Evolutionary conservation across 2,888 invertebrate species (phyloP).

Genomic region (Brachypalpus laphriformis): DNA sequence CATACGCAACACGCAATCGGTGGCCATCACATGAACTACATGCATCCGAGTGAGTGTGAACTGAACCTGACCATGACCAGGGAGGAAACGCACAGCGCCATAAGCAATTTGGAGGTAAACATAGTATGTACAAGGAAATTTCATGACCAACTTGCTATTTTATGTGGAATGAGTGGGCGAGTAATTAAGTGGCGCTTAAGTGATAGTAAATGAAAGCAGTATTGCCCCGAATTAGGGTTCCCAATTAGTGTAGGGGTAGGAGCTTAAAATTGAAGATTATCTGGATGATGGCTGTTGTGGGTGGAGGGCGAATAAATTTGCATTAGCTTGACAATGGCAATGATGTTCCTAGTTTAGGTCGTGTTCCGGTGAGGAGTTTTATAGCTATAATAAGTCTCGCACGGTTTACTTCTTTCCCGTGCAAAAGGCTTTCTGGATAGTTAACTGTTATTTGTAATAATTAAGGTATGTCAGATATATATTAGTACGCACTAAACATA

Average conservation of each 20-base stretch:
- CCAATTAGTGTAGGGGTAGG: slow-evolving; percentile 37
- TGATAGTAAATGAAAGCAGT: slow-evolving; percentile 61
- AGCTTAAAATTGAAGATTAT: slow-evolving; percentile 47
- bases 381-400: not conserved
- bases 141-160: slow-evolving; percentile 48
- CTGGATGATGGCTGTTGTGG: not conserved
- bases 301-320: slow-evolving; percentile 17
- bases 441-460: slow-evolving; percentile 12
- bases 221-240: slow-evolving; percentile 54
- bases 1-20: slow-evolving; percentile 89
- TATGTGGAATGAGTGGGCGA: slow-evolving; percentile 49
- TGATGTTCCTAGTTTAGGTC: not conserved
- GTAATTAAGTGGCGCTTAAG: slow-evolving; percentile 70
- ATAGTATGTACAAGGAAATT: slow-evolving; percentile 33
- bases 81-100: slow-evolving; percentile 82
- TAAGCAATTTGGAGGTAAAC: slow-evolving; percentile 83
- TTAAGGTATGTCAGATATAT: not conserved
- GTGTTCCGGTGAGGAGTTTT: not conserved
- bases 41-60: slow-evolving; percentile 86
- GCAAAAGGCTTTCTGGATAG: not conserved
- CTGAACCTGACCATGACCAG: slow-evolving; percentile 81
- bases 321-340: not conserved
- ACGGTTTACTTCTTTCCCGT: not conserved
- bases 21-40: slow-evolving; percentile 84
- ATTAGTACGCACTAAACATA: slow-evolving; percentile 18